These are phyloP conservation scores for Macaria liturata DNA, from an alignment of 2,888 invertebrate genomes.

Conservation along the genomic window DNA sequence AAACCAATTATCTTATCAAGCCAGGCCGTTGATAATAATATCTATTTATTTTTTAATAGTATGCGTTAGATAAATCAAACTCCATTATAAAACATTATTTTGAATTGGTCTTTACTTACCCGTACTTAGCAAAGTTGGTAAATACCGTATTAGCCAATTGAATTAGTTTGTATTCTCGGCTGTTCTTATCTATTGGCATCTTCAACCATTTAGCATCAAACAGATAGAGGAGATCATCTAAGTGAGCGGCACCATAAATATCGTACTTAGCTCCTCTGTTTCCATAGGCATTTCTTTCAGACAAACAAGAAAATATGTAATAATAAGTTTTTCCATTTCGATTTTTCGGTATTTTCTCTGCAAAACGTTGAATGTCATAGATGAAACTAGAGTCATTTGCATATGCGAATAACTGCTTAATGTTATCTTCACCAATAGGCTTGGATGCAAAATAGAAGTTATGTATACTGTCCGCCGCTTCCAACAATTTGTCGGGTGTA, in stretches of 20 bases:
- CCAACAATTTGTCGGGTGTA: conserved; percentile 33
- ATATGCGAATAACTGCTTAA: conserved; percentile 38
- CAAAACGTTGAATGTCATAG: conserved; percentile 40
- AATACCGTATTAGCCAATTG: conserved; percentile 47
- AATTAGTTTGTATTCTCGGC: conserved; percentile 48
- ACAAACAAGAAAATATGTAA: conserved; percentile 45
- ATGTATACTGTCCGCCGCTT: conserved; percentile 36
- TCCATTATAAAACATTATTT: too few species aligned
- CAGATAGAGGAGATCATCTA: conserved; percentile 50
- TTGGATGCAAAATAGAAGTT: conserved; percentile 41
- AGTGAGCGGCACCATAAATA: conserved; percentile 45
- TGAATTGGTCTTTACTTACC: conserved; percentile 43
- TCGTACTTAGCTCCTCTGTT: conserved; percentile 39
- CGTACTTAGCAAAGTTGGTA: conserved; percentile 61
- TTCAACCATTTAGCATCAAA: conserved; percentile 42
- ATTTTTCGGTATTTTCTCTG: conserved; percentile 29
- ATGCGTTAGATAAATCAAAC: too few species aligned
- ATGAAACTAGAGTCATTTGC: conserved; percentile 33
- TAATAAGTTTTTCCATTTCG: conserved; percentile 38
- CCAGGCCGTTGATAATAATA: too few species aligned
- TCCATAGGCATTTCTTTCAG: conserved; percentile 47
- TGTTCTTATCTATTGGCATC: conserved; percentile 40
- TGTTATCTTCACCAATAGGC: conserved; percentile 29
- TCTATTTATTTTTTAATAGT: too few species aligned
- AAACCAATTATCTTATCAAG: too few species aligned